Base-by-base conservation (phyloP, 2,113 vertebrate genomes). In the Scomber colias region DNA sequence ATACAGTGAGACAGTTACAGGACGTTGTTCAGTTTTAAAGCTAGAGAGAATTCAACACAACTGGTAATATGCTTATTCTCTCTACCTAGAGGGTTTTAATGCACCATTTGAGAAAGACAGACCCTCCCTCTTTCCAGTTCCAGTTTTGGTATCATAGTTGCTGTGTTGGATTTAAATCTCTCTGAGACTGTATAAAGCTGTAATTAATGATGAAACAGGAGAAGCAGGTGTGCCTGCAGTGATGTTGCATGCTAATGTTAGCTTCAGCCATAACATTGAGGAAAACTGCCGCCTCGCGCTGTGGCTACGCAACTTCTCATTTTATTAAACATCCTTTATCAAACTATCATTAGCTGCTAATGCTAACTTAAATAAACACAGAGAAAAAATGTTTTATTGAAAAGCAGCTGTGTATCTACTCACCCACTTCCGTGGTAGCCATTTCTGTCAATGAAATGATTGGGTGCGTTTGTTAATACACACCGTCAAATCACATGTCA, bases 351-450 rank as follows among this genome's bases (percentile, higher is more conserved):
- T 27, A 15, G 48, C 3, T 11, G 9, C 15, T 61, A 54, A 50
- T 11, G 9, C 1, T 40, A 40, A 40, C 35, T 40, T 40, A 40
- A 9, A 40, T 40, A 40, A 40, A 40, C 8, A 19, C 19, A 19
- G 9, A n/a, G 19, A 10, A 5, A 17, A 54, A 54, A 60, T 30
- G 15, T 30, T 57, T 30, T 30, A 30, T 2, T 35, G 14, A 55
- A 55, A 3, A 4, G 12, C n/a, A 11, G 19, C 53, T 40, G 8
- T 40, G 35, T 9, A 40, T 56, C 1, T 5, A 91, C 95, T 93
- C 84, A 94, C 95, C 94, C 50, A 90, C 91, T 94, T 94, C 94
- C 87, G 92, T 60, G 50, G 83, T 87, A 55, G 95, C 94, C 95
- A 96, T 96, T 70, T 81, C 77, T 82, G 48, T 70, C 55, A 86